Conservation (phyloP, 2,888 invertebrate genomes). For the Parelbella ahira region DNA sequence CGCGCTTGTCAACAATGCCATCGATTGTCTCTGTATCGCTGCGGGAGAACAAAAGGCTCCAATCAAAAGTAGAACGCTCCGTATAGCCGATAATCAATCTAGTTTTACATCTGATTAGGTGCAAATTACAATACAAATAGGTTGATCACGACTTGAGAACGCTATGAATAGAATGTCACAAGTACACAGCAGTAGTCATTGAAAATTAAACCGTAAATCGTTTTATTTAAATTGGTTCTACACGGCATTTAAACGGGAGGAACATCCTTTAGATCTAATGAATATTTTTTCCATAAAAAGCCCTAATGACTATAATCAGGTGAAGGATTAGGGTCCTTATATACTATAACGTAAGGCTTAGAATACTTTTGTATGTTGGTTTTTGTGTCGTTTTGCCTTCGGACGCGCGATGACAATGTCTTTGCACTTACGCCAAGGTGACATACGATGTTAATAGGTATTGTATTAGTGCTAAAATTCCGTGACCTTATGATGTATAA, state of each 20-base stretch:
- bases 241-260: no score
- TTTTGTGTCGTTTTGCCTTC: slow-evolving; percentile 37
- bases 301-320: slow-evolving; percentile 33
- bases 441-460: slow-evolving; percentile 74
- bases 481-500: slow-evolving; percentile 74
- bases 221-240: neutral
- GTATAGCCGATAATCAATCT: slow-evolving; percentile 71
- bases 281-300: slow-evolving; percentile 41
- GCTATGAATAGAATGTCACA: slow-evolving; percentile 24
- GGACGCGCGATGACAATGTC: slow-evolving; percentile 47
- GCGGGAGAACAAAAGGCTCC: slow-evolving; percentile 53
- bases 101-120: slow-evolving; percentile 76
- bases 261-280: no score
- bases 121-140: slow-evolving; percentile 78
- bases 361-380: slow-evolving; percentile 21
- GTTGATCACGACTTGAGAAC: slow-evolving; percentile 61
- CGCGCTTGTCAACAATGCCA: slow-evolving; percentile 44
- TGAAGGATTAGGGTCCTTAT: slow-evolving; percentile 43
- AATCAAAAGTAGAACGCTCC: slow-evolving; percentile 48
- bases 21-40: slow-evolving; percentile 52
- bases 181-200: slow-evolving; percentile 25
- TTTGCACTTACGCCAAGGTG: slow-evolving; percentile 74
- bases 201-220: slow-evolving; percentile 27
- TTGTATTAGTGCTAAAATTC: slow-evolving; percentile 73
- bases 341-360: slow-evolving; percentile 39